A percentile compares a stretch with the other conserved stretches of the same genome.
Evolutionary conservation across 2,888 invertebrate species (phyloP).

Genomic region (Drosophila peninsularis): DNA sequence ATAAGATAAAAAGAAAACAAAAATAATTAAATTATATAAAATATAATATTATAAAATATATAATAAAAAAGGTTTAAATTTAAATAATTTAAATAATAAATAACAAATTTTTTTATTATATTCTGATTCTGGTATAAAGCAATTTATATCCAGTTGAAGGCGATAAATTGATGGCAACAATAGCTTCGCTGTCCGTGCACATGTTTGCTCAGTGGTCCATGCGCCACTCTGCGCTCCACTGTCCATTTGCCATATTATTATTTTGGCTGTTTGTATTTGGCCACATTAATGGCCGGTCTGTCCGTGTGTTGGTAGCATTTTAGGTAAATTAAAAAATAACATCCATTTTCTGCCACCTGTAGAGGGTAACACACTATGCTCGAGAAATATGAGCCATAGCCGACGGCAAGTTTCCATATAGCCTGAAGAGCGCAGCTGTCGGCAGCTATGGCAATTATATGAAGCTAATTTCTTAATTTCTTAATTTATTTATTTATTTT

Average conservation of each 20-base stretch:
- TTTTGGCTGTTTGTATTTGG: slow-evolving; percentile 46
- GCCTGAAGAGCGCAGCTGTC: neutral
- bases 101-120: too few species aligned
- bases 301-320: slow-evolving; percentile 51
- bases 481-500: neutral
- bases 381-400: neutral
- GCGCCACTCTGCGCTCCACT: slow-evolving; percentile 1
- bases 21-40: too few species aligned
- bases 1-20: neutral
- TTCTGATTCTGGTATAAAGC: too few species aligned
- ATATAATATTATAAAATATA: too few species aligned
- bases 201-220: neutral
- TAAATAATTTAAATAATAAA: too few species aligned
- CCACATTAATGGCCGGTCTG: slow-evolving; percentile 28
- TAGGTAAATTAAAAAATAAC: slow-evolving; percentile 78
- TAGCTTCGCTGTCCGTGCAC: neutral
- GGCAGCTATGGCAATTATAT: neutral
- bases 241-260: slow-evolving; percentile 31
- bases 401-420: neutral
- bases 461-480: neutral
- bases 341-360: slow-evolving; percentile 43
- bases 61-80: too few species aligned
- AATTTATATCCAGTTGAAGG: too few species aligned
- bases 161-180: too few species aligned
- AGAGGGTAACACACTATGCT: neutral